Evolutionary conservation across 2,888 invertebrate species (phyloP), one percentile per base, ranked within the genome.

Genomic region (Eulithis testata): DNA sequence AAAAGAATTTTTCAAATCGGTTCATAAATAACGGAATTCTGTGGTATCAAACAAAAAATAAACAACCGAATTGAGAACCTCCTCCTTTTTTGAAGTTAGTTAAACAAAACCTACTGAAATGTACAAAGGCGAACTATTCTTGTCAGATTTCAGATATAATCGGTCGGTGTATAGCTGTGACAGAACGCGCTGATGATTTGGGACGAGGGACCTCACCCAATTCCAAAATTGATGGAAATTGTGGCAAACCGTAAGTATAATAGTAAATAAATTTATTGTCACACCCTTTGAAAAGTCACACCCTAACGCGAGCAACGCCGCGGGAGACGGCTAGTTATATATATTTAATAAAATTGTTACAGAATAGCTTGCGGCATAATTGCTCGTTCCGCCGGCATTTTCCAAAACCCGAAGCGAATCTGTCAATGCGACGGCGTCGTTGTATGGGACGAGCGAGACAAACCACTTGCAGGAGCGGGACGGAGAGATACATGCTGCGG

Each of bases 391-490:
- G 97, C 98, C 0, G 97, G 98, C 0, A 90, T 98, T 8, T 96
- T 97, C 81, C 95, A 97, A 85, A 98, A 98, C 83, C 95, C 96
- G 1, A 98, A 98, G 81, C 95, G 96, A 11, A 96, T 98, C 60
- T 98, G 98, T 88, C 96, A 97, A 1, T 98, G 98, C 87, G 98
- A 98, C 91, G 98, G 98, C 0, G 94, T 97, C 0, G 95, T 97
- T 0, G 94, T 98, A 9, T 98, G 98, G 98, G 97, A 98, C 82
- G 98, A 98, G 86, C 90, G 95, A 53, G 94, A 95, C 67, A 90
- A 93, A 54, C 95, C 95, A 0, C 77, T 94, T 14, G 90, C 89
- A 58, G 93, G 93, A 1, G 79, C 78, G 56, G 91, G 88, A n/a
- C 76, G 92, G 49, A 72, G 87, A 21, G 69, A 66, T 12, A 9